Evolutionary conservation across 2,797 vertebrate genomes (phyloP).

Genomic region (Salarias fasciatus): DNA sequence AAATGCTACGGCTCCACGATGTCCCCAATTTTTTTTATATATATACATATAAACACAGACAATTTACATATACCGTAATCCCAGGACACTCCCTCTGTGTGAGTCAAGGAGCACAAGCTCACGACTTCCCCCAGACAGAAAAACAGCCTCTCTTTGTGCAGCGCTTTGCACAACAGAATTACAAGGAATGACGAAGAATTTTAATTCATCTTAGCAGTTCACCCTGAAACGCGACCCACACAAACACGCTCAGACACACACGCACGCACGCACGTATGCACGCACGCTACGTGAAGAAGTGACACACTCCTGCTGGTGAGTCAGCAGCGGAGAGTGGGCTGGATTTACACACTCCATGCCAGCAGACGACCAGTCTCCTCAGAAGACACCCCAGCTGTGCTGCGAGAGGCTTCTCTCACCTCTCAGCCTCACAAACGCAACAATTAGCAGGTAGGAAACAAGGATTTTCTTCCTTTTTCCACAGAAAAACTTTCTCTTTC

Average conservation of each 20-base stretch:
- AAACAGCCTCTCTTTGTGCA: neutral
- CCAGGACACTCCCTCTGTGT: constrained; percentile 5
- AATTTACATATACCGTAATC: neutral
- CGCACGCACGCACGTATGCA: neutral
- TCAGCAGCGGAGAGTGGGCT: constrained; percentile 15
- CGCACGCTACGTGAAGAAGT: neutral
- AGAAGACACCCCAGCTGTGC: constrained; percentile 14
- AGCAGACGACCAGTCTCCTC: no score
- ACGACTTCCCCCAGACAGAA: neutral
- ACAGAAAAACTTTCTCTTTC: no score
- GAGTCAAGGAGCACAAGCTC: no score
- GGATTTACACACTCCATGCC: no score
- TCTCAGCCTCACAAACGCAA: neutral
- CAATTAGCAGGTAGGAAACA: constrained; percentile 51
- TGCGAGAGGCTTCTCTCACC: constrained; percentile 4
- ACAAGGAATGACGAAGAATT: neutral
- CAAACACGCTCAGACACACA: neutral
- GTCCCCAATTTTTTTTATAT: neutral
- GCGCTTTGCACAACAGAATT: neutral
- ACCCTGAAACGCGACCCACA: neutral
- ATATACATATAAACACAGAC: constrained; percentile 1
- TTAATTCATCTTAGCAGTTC: neutral
- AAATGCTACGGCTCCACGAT: constrained; percentile 9
- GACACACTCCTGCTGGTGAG: constrained; percentile 6
- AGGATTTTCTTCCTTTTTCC: neutral